Conservation (phyloP, 2,113 vertebrate genomes). For the Dinomys branickii region DNA sequence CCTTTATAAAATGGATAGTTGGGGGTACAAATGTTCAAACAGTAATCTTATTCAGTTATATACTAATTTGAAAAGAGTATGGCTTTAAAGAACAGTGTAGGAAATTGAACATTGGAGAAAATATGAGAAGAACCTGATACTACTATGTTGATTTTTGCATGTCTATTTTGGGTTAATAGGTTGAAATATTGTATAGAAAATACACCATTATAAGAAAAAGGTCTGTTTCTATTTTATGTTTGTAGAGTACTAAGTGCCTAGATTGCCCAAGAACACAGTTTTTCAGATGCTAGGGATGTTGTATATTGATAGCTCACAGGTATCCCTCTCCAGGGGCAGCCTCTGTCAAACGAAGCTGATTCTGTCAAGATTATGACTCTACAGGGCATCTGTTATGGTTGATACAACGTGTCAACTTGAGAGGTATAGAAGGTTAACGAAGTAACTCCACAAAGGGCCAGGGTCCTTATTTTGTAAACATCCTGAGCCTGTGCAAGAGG, state of each 20-base stretch:
- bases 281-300: background rate
- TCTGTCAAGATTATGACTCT: background rate
- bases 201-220: background rate
- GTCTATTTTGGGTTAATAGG: background rate
- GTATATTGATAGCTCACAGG: background rate
- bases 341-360: background rate
- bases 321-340: background rate
- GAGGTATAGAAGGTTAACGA: too few relatives aligned
- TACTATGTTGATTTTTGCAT: background rate
- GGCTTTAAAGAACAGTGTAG: background rate
- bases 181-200: background rate
- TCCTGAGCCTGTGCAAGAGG: too few relatives aligned
- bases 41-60: background rate
- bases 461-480: too few relatives aligned
- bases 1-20: background rate
- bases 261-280: fast-evolving
- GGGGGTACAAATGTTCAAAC: background rate
- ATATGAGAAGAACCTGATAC: background rate
- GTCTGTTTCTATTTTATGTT: background rate
- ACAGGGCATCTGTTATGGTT: too few relatives aligned
- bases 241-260: background rate
- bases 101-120: slow-evolving; percentile 18
- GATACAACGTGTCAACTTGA: too few relatives aligned
- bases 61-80: background rate
- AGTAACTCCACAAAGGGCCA: too few relatives aligned